Base-by-base conservation (phyloP, 2,888 invertebrate genomes). In the Unio delphinus region DNA sequence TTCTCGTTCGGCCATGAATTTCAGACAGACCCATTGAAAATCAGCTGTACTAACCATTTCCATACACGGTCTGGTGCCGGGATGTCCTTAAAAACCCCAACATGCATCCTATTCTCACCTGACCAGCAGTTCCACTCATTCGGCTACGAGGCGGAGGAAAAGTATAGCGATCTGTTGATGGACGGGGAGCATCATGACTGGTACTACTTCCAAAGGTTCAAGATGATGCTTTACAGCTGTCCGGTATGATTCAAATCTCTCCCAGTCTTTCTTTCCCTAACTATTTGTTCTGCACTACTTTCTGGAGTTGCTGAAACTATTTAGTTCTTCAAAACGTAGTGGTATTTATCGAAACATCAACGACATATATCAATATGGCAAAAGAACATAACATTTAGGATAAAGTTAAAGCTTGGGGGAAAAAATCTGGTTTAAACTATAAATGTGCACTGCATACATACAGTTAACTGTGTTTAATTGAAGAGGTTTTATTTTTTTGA, bases 151-250 rank as follows among this genome's bases (percentile, higher is more conserved):
- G 65, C 65, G 17, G 55, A 65, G 23, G 59, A 57, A 23, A 45
- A 65, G 23, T 65, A 58, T 15, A 34, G 45, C 45, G 18, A 17
- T 15, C 23, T 65, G 23, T 23, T 58, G 20, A 34, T 23, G 18
- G 65, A 65, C 18, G n/a, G 57, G 15, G 65, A 30, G 11, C n/a
- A 65, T 20, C 11, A n/a, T 15, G 45, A 58, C 6, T 65, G 65
- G 65, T 65, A 58, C n/a, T 65, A 58, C 59, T 65, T 65, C 55
- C 34, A 65, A 17, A 30, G 28, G 5, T 65, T 65, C 23, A 65
- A 65, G 65, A 65, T 65, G 65, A 34, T 59, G 17, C 58, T 65
- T 15, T 65, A 65, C 45, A 59, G 55, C n/a, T 34, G 34, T 30
- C 57, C 56, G 58, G 65, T 65, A 65, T 11, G 7, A 34, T 34